Conservation (phyloP, 2,797 vertebrate species). For the Manis javanica region DNA sequence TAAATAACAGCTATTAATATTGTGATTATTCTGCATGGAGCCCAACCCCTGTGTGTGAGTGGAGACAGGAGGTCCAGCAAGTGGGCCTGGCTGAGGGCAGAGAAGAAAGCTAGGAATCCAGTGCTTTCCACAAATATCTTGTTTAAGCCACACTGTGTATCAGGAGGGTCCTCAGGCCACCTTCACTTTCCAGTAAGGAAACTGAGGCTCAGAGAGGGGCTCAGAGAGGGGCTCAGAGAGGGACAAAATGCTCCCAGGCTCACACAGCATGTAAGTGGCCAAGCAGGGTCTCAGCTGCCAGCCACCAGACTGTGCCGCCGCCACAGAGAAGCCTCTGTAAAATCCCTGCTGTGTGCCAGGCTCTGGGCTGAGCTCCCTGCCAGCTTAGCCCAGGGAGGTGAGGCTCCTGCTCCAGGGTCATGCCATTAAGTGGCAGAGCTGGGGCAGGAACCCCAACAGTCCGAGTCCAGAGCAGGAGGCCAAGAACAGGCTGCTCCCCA, state of each 20-base stretch:
- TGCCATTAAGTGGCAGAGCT: neutral
- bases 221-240: neutral
- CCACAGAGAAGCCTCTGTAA: neutral
- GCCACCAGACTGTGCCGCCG: neutral
- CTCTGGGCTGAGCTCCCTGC: neutral
- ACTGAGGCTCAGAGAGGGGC: neutral
- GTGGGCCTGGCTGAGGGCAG: neutral
- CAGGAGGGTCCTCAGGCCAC: neutral
- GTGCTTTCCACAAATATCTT: neutral
- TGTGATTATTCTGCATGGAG: neutral
- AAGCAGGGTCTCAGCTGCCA: neutral
- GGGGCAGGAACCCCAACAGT: neutral
- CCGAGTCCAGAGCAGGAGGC: neutral
- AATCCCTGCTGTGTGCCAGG: neutral
- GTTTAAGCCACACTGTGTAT: neutral
- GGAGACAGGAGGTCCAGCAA: neutral
- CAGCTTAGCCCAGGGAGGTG: neutral
- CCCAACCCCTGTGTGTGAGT: neutral
- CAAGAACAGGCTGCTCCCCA: neutral
- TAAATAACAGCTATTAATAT: neutral
- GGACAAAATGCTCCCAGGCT: neutral
- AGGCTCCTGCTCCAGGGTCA: neutral
- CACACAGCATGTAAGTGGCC: neutral
- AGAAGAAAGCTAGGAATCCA: neutral
- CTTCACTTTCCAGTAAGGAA: neutral